A percentile compares a stretch with the other conserved stretches of the same genome.
These are phyloP conservation scores for Heteronetta atricapilla DNA, from an alignment of 2,113 vertebrate species.

Conservation along the genomic window DNA sequence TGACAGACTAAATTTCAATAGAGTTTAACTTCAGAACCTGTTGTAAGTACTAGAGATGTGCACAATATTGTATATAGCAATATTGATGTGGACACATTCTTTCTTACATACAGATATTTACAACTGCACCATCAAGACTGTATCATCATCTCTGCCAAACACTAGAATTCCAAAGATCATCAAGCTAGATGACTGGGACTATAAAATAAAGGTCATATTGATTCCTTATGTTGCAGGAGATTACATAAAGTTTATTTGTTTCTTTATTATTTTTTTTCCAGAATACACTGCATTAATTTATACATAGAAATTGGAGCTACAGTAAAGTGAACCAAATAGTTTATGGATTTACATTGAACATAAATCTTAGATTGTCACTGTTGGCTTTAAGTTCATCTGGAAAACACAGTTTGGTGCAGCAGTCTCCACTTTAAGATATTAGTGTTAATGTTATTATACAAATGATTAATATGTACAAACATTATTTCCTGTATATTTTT, in stretches of 20 bases:
- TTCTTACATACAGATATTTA: background rate
- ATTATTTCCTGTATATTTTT: background rate
- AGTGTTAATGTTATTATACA: background rate
- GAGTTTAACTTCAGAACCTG: background rate
- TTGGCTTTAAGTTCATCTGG: background rate
- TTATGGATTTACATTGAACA: background rate
- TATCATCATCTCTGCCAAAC: background rate
- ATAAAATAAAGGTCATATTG: background rate
- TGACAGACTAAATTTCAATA: constrained; percentile 3
- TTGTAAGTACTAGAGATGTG: background rate
- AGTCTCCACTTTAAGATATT: background rate
- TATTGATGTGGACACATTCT: background rate
- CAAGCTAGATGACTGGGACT: background rate
- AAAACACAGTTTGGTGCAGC: background rate
- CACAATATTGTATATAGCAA: background rate
- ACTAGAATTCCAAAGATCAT: background rate
- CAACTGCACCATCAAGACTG: background rate
- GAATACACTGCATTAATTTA: background rate
- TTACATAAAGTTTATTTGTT: background rate
- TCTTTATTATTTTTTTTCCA: background rate
- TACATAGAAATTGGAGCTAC: background rate
- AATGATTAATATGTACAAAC: background rate
- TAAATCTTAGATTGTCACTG: background rate
- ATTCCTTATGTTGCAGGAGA: background rate
- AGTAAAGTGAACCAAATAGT: background rate